Conservation (phyloP, 2,888 invertebrate genomes). For the Dasypogon diadema region DNA sequence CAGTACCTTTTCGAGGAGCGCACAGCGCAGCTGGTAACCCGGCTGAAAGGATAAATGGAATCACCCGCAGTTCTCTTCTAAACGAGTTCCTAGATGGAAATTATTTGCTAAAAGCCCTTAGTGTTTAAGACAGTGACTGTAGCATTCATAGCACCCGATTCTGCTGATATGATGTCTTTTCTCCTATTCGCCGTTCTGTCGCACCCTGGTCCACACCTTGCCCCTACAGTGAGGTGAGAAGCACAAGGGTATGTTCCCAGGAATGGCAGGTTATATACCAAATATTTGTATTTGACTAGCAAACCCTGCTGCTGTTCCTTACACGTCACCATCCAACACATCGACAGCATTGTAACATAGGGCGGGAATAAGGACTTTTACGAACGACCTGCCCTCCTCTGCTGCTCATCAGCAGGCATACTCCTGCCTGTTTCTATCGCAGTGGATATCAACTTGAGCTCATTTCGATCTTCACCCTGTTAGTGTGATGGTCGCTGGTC, state of each 20-base stretch:
- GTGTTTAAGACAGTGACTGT: background rate
- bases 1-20: background rate
- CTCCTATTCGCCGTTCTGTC: conserved; percentile 40
- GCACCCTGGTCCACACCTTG: background rate
- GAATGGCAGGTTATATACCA: conserved; percentile 43
- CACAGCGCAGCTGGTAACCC: background rate
- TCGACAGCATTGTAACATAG: background rate
- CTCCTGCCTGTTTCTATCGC: conserved; percentile 11
- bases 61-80: background rate
- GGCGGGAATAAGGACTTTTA: conserved; percentile 43
- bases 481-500: conserved; percentile 52
- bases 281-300: conserved; percentile 52
- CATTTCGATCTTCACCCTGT: conserved; percentile 53
- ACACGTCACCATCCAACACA: conserved; percentile 42
- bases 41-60: background rate
- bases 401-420: conserved; percentile 6
- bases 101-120: conserved; percentile 22
- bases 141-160: conserved; percentile 18
- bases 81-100: background rate
- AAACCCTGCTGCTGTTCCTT: conserved; percentile 47
- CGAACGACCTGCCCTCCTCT: conserved; percentile 40
- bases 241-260: background rate
- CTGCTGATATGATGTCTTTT: conserved; percentile 17
- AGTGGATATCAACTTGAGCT: conserved; percentile 49
- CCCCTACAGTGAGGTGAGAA: background rate